Evolutionary conservation across 2,888 invertebrate genomes (phyloP).

Genomic region (Clitarchus hookeri): DNA sequence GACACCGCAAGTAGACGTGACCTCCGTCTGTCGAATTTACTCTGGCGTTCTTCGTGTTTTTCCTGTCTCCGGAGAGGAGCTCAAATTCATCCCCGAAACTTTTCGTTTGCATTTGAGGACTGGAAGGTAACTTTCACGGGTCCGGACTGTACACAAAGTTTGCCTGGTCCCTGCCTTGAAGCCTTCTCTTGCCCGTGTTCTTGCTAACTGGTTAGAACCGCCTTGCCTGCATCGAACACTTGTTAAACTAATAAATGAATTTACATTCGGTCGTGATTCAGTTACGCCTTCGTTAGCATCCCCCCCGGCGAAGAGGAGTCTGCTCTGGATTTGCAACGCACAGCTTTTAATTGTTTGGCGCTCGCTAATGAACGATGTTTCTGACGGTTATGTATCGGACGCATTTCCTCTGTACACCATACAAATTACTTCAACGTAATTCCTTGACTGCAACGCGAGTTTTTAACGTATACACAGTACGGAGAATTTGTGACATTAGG

Average conservation of each 20-base stretch:
- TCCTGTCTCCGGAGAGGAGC: not conserved
- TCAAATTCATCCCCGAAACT: not conserved
- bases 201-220: not conserved
- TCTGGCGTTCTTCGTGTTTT: too few species aligned
- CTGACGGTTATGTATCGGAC: too few species aligned
- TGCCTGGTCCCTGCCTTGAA: not conserved
- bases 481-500: too few species aligned
- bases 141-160: not conserved
- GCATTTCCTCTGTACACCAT: too few species aligned
- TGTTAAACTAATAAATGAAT: slow-evolving; percentile 9
- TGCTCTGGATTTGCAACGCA: not conserved
- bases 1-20: too few species aligned
- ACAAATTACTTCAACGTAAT: too few species aligned
- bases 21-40: too few species aligned
- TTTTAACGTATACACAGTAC: too few species aligned
- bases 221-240: not conserved
- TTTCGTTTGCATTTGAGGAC: not conserved
- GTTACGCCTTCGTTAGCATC: not conserved
- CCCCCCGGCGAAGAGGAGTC: not conserved
- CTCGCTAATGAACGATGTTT: too few species aligned
- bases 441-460: too few species aligned
- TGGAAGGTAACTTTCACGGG: not conserved
- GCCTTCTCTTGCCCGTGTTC: not conserved
- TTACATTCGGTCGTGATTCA: not conserved
- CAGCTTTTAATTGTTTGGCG: too few species aligned